A percentile compares a stretch with the other conserved stretches of the same genome.
These are phyloP conservation scores for Cyclophora albipunctata DNA, from an alignment of 2,888 invertebrate species.

Conservation along the genomic window DNA sequence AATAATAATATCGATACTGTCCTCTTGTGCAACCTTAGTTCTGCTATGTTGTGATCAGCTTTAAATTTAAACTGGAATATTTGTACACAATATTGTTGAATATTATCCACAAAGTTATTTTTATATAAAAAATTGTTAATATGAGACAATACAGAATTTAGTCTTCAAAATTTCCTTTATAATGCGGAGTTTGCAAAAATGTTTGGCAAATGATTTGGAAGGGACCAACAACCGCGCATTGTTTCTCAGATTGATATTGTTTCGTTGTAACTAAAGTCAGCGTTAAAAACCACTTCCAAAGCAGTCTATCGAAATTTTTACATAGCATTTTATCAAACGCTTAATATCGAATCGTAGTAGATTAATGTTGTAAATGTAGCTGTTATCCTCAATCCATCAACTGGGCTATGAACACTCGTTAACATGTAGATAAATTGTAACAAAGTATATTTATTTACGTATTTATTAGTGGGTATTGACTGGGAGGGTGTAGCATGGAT, in stretches of 20 bases:
- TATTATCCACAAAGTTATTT: conserved; percentile 68
- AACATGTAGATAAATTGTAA: conserved; percentile 47
- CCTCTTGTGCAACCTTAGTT: conserved; percentile 69
- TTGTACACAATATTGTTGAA: conserved; percentile 63
- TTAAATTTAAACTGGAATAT: conserved; percentile 68
- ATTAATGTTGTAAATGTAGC: conserved; percentile 24
- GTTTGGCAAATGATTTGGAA: conserved; percentile 60
- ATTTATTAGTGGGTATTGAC: conserved; percentile 65
- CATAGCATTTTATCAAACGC: conserved; percentile 52
- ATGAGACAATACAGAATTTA: conserved; percentile 70
- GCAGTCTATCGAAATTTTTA: conserved; percentile 34
- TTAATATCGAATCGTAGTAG: conserved; percentile 44
- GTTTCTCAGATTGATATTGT: conserved; percentile 26
- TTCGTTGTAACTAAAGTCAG: conserved; percentile 33
- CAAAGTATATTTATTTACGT: conserved; percentile 47
- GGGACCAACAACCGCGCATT: conserved; percentile 66
- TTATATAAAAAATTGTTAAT: conserved; percentile 64
- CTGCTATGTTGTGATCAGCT: conserved; percentile 72
- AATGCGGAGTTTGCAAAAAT: conserved; percentile 40
- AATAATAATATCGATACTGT: conserved; percentile 56
- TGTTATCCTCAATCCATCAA: conserved; percentile 47
- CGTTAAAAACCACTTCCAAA: conserved; percentile 29
- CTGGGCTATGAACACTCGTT: conserved; percentile 60
- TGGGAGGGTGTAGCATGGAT: conserved; percentile 69
- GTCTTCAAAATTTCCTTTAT: conserved; percentile 49